Base-by-base conservation (phyloP, 2,113 vertebrate genomes). In the Phocoena phocoena region DNA sequence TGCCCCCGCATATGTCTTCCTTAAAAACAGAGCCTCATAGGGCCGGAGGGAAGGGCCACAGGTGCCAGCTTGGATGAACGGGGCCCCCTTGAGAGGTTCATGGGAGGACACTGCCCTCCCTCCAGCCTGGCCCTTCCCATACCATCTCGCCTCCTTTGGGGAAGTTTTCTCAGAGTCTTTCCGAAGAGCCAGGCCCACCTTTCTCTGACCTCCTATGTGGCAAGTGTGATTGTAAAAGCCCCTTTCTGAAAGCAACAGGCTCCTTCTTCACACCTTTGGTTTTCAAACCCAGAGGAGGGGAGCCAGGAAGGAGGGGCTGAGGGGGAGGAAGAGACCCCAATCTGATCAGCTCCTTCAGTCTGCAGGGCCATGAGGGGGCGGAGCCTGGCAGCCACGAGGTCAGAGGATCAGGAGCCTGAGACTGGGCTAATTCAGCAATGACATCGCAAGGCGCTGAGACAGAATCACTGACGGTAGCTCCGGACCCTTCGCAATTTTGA, bases 331-430 rank as follows among this genome's bases (percentile, higher is more conserved):
- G 28, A 44, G 23, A n/a, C n/a, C 9, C 12, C 50, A 47, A 28
- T 31, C n/a, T 55, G 70, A 41, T 14, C 70, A 41, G 70, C 25
- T 38, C 1, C 23, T 73, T 36, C 6, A n/a, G 68, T 50, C 10
- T 44, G 15, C 17, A 18, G 23, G n/a, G 41, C 44, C 1, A 0
- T 1, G 89, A 60, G 1, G 33, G 8, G 17, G 68, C n/a, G 31
- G 36, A 18, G 13, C 13, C 70, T 31, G 26, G 26, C 26, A n/a
- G 9, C 55, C 44, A 26, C 0, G 3, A 6, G 21, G 8, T 44
- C 21, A 17, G 3, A 8, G 28, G 41, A 11, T 8, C 21, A 12
- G 86, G 26, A 44, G 15, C 28, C 36, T 44, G 26, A 58, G n/a
- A 53, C 20, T 12, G 50, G 4, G 18, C 33, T 21, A 21, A 41